Conservation (phyloP, 2,888 invertebrate species). For the Mycalesis mineus region DNA sequence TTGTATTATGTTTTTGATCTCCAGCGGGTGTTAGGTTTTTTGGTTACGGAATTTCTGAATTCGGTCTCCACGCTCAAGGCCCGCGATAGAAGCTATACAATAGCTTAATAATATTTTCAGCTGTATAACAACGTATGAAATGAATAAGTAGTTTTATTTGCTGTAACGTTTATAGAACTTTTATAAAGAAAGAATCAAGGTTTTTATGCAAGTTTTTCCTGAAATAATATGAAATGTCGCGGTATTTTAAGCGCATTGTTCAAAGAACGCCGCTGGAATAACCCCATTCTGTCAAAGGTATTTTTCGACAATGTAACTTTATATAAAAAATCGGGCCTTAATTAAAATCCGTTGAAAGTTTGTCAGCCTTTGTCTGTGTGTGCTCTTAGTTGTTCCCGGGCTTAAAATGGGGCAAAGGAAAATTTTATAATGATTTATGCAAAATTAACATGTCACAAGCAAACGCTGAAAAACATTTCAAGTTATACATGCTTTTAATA, state of each 20-base stretch:
- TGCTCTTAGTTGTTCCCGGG: conserved; percentile 41
- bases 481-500: not conserved
- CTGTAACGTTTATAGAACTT: too few species aligned
- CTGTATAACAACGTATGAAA: too few species aligned
- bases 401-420: not conserved
- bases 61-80: too few species aligned
- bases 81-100: too few species aligned
- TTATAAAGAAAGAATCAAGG: too few species aligned
- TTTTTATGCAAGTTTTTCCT: not conserved
- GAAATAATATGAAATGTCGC: not conserved
- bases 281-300: conserved; percentile 3
- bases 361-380: conserved; percentile 57
- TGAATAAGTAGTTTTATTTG: too few species aligned
- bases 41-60: too few species aligned
- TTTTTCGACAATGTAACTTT: conserved; percentile 4
- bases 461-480: not conserved
- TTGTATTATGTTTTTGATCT: too few species aligned
- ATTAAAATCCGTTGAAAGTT: conserved; percentile 68
- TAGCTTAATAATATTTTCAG: too few species aligned
- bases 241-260: not conserved
- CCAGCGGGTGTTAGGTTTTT: too few species aligned
- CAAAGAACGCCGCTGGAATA: not conserved
- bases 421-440: not conserved
- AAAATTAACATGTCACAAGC: not conserved
- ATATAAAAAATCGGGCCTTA: conserved; percentile 58